Conservation (phyloP, 2,113 vertebrate species). For the Prunella himalayana region DNA sequence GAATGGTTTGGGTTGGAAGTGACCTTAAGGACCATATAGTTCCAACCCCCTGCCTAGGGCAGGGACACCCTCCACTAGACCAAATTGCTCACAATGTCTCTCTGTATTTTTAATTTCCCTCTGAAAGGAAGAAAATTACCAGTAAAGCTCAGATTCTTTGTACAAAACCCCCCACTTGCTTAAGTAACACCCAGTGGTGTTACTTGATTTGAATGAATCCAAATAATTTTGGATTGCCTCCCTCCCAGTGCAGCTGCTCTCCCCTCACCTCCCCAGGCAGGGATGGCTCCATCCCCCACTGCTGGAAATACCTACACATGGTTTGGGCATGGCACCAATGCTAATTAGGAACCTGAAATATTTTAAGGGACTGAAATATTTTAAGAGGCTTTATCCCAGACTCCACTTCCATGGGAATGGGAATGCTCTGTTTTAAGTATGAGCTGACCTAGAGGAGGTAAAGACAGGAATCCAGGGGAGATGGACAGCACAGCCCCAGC, state of each 20-base stretch:
- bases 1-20: not conserved
- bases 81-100: not conserved
- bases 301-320: not conserved
- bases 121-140: not conserved
- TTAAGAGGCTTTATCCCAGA: not conserved
- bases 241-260: not conserved
- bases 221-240: not conserved
- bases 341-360: not conserved
- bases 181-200: not conserved
- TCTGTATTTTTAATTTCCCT: not conserved
- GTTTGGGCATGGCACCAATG: not conserved
- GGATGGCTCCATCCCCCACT: not conserved
- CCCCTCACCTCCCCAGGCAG: not conserved
- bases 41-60: not conserved
- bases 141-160: not conserved
- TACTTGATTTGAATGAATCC: not conserved
- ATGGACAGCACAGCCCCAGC: not conserved
- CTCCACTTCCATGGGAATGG: not conserved
- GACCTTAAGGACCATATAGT: not conserved
- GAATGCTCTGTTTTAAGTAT: fast-evolving
- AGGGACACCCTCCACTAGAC: not conserved
- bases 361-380: not conserved
- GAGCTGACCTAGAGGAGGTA: not conserved
- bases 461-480: not conserved
- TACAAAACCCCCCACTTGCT: not conserved